Evolutionary conservation across 2,888 invertebrate genomes (phyloP).

Genomic region (Crematogaster levior): DNA sequence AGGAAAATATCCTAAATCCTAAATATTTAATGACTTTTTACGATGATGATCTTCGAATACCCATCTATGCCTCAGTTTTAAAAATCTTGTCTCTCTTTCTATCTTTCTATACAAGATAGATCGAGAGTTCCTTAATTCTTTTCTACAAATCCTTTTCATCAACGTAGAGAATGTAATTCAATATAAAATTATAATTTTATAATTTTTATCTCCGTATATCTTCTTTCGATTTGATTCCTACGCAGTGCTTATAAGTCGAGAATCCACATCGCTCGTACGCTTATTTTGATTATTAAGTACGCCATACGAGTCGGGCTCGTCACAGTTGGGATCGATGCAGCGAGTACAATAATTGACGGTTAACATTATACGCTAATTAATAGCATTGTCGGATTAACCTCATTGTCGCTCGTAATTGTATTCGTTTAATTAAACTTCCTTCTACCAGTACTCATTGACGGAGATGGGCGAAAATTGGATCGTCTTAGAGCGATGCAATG

Average conservation of each 20-base stretch:
- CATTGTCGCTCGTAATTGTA: conserved; percentile 32
- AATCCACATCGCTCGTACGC: not conserved
- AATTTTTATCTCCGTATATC: not conserved
- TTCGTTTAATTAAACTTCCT: conserved; percentile 11
- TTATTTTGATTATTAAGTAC: conserved; percentile 37
- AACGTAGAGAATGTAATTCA: not conserved
- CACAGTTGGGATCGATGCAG: conserved; percentile 64
- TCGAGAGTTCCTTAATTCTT: not conserved
- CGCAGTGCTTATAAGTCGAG: not conserved
- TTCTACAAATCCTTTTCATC: not conserved
- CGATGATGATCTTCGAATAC: conserved; percentile 1
- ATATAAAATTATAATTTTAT: not conserved
- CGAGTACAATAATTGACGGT: conserved; percentile 72
- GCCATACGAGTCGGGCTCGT: conserved; percentile 50
- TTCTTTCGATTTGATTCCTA: not conserved
- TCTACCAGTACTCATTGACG: not conserved
- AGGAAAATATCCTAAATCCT: conserved; percentile 15
- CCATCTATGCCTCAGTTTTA: not conserved
- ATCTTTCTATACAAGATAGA: not conserved
- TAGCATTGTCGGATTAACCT: conserved; percentile 52
- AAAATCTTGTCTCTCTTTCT: conserved; percentile 7
- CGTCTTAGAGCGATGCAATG: conserved; percentile 12
- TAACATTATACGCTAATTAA: conserved; percentile 72
- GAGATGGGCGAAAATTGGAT: not conserved
- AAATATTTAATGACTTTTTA: not conserved